A percentile compares a stretch with the other conserved stretches of the same genome.
phyloP scores from a whole-genome alignment of 2,113 vertebrate genomes.

The Saccopteryx bilineata region DNA sequence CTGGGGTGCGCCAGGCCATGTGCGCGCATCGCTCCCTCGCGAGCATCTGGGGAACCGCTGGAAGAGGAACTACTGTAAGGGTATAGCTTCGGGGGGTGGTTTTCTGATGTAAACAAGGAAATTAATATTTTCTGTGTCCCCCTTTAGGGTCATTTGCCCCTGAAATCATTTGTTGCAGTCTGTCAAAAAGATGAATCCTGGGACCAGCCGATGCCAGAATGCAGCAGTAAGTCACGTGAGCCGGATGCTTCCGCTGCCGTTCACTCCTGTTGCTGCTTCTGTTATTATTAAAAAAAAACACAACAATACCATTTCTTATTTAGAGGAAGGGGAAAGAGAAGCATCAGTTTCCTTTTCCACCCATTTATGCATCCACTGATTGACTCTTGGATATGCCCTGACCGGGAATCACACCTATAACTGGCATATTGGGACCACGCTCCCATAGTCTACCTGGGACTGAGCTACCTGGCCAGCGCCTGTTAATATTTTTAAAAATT shows the following conservation, averaged over 20 bases:
- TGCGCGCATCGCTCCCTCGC: accelerated
- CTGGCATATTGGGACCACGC: too few species aligned
- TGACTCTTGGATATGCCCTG: too few species aligned
- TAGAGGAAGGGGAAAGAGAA: too few species aligned
- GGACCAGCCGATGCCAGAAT: slow-evolving; percentile 81
- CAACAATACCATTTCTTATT: too few species aligned
- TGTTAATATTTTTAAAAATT: too few species aligned
- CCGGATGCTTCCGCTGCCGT: background rate
- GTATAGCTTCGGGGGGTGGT: background rate
- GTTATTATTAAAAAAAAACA: too few species aligned
- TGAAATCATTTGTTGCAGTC: slow-evolving; percentile 73
- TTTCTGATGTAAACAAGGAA: too few species aligned
- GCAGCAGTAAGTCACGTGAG: slow-evolving; percentile 78
- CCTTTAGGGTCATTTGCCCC: slow-evolving; percentile 70
- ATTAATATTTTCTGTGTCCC: background rate
- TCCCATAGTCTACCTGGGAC: too few species aligned
- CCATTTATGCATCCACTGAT: too few species aligned
- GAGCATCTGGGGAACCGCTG: background rate
- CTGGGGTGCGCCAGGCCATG: accelerated
- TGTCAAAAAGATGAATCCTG: slow-evolving; percentile 86
- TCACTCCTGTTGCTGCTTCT: background rate
- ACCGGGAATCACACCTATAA: too few species aligned
- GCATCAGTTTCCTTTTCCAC: too few species aligned
- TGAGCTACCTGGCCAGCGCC: too few species aligned
- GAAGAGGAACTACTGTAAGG: background rate